These are phyloP conservation scores for Buphagus erythrorhynchus DNA, from an alignment of 2,797 vertebrate species.

Conservation along the genomic window DNA sequence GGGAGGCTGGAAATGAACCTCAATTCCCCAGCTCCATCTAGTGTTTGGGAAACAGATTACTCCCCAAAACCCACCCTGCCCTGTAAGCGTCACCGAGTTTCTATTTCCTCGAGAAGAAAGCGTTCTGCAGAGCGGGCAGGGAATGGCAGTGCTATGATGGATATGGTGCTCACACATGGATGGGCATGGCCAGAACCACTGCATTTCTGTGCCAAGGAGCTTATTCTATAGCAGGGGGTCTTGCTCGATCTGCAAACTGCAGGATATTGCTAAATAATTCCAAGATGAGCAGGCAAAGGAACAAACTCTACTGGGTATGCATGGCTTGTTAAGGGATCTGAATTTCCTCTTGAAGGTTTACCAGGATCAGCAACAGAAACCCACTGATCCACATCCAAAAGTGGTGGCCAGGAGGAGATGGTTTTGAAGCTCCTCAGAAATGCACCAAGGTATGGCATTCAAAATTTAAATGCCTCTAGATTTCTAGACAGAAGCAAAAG, in stretches of 20 bases:
- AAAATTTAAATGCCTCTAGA: background rate
- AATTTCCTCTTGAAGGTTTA: background rate
- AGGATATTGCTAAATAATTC: background rate
- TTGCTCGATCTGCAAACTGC: background rate
- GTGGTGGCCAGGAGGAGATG: background rate
- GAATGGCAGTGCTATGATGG: rapidly evolving
- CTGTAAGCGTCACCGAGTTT: rapidly evolving
- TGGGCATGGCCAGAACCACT: background rate
- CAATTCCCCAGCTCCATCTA: conserved; percentile 76
- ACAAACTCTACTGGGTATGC: background rate
- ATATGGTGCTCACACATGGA: rapidly evolving
- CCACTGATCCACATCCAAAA: rapidly evolving
- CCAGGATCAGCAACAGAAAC: background rate
- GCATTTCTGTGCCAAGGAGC: rapidly evolving
- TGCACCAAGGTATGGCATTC: background rate
- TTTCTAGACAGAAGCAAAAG: background rate
- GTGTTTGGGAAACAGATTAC: conserved; percentile 62
- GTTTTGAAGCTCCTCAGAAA: background rate
- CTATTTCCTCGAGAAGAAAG: rapidly evolving
- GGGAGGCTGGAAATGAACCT: conserved; percentile 50
- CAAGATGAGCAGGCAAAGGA: background rate
- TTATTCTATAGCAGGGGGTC: background rate
- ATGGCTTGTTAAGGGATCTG: background rate
- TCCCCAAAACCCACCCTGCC: background rate
- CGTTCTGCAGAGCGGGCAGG: rapidly evolving